Evolutionary conservation across 2,797 vertebrate genomes (phyloP).

Genomic region (Malurus leucopterus): DNA sequence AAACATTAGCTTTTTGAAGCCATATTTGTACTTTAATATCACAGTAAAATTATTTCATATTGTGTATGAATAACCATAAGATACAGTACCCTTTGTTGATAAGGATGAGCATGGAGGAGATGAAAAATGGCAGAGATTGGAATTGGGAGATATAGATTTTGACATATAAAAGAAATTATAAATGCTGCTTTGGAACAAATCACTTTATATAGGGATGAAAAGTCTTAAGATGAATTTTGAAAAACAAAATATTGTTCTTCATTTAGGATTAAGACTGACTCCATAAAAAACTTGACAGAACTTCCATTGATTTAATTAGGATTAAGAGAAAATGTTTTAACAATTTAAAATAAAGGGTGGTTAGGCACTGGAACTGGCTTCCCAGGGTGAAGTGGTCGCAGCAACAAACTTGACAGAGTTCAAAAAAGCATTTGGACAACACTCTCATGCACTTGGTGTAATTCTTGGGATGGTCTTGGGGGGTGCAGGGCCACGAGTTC

Average conservation of each 20-base stretch:
- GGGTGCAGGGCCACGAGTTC: neutral
- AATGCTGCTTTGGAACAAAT: neutral
- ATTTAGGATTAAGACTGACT: neutral
- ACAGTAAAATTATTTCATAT: neutral
- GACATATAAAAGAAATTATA: neutral
- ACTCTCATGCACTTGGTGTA: fast-evolving
- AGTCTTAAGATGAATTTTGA: neutral
- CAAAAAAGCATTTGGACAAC: neutral
- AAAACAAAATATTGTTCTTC: neutral
- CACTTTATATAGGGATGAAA: neutral
- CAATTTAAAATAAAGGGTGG: neutral
- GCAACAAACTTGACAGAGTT: neutral
- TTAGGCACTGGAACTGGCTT: neutral
- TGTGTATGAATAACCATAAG: neutral
- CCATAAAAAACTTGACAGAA: neutral
- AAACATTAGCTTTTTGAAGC: neutral
- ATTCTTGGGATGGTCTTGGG: neutral
- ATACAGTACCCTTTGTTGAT: neutral
- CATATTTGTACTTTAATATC: neutral
- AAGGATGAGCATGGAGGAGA: neutral
- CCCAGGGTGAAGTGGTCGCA: neutral
- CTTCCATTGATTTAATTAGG: neutral
- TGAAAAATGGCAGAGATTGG: neutral
- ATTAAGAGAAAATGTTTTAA: neutral
- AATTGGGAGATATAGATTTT: neutral